phyloP scores from a whole-genome alignment of 2,113 vertebrate genomes.

The Girardinichthys multiradiatus region DNA sequence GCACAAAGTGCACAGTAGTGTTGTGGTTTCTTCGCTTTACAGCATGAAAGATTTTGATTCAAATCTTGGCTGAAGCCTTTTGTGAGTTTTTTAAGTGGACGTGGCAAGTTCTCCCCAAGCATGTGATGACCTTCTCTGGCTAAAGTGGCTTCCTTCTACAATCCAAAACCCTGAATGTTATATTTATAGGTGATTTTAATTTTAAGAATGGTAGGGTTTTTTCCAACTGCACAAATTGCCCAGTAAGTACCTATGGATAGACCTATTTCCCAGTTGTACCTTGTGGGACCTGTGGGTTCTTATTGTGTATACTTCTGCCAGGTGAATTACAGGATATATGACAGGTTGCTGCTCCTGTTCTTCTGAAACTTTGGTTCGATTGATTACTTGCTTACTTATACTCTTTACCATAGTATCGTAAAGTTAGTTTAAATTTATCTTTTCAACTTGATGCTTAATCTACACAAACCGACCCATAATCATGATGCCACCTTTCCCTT shows the following conservation, averaged over 20 bases:
- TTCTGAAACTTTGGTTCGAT: constrained; percentile 48
- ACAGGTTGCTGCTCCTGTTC: constrained; percentile 14
- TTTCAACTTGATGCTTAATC: constrained; percentile 61
- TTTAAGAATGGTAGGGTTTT: background rate
- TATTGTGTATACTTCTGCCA: background rate
- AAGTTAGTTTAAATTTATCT: constrained; percentile 63
- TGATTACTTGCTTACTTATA: constrained; percentile 37
- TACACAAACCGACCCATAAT: constrained; percentile 27
- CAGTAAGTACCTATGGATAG: too few species aligned
- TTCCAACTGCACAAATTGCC: background rate
- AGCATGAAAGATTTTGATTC: background rate
- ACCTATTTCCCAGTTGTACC: too few species aligned
- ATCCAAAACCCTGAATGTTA: background rate
- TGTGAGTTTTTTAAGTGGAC: background rate
- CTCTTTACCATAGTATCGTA: constrained; percentile 64
- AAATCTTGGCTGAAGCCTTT: background rate
- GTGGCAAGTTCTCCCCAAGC: background rate
- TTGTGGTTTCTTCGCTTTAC: background rate
- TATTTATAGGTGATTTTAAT: background rate
- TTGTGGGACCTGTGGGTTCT: background rate
- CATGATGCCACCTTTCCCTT: background rate
- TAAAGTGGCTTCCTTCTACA: background rate
- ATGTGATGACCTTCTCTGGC: background rate
- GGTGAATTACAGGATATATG: background rate
- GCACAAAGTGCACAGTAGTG: background rate